Percentiles rank a stretch among this genome's conserved stretches.
These are phyloP conservation scores for Cuculus canorus DNA, from an alignment of 2,797 vertebrate species.

Conservation along the genomic window DNA sequence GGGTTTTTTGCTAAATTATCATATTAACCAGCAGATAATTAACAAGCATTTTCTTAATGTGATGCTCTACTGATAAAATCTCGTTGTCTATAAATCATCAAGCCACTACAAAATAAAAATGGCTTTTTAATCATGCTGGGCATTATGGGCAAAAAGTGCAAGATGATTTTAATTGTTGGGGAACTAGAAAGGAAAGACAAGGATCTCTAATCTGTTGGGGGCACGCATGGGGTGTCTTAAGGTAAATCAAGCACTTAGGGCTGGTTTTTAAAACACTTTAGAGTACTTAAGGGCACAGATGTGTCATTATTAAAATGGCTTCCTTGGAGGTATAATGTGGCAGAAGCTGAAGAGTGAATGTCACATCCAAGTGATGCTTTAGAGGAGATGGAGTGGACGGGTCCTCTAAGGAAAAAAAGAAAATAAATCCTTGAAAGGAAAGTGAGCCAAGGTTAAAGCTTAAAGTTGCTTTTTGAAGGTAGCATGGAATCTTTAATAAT, in stretches of 20 bases:
- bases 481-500: neutral
- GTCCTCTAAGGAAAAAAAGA: neutral
- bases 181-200: neutral
- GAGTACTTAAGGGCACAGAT: neutral
- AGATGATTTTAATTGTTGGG: neutral
- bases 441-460: neutral
- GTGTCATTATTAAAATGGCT: neutral
- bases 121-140: conserved; percentile 63
- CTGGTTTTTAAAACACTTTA: neutral
- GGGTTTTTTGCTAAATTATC: conserved; percentile 77
- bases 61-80: conserved; percentile 70
- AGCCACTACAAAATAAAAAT: conserved; percentile 1
- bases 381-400: neutral
- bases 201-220: neutral
- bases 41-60: conserved; percentile 78
- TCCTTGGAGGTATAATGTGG: neutral
- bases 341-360: neutral
- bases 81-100: conserved; percentile 74
- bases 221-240: neutral
- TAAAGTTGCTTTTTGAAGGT: neutral
- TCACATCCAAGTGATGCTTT: neutral
- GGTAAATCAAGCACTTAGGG: neutral
- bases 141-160: neutral
- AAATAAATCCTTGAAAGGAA: neutral
- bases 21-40: conserved; percentile 80